Evolutionary conservation across 2,113 vertebrate genomes (phyloP).

Genomic region (Heloderma charlesbogerti): DNA sequence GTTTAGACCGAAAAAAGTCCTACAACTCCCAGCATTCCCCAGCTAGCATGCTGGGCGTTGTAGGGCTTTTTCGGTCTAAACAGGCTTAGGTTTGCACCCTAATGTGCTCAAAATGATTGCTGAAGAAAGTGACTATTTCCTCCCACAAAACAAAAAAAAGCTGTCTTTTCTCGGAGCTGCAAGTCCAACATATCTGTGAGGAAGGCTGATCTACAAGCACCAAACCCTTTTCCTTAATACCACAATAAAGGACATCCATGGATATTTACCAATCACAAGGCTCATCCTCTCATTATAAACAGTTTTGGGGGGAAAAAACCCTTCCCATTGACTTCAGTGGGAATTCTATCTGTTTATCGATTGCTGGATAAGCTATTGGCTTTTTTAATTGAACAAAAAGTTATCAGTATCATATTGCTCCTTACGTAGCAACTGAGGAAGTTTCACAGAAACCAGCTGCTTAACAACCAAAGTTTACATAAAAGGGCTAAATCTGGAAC

Average conservation of each 20-base stretch:
- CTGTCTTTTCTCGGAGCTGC: no score
- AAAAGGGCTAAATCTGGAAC: not conserved
- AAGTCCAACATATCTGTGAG: no score
- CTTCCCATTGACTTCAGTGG: not conserved
- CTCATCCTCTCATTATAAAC: not conserved
- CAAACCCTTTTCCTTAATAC: not conserved
- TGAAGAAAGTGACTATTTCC: no score
- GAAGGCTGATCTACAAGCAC: not conserved
- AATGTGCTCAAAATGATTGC: no score
- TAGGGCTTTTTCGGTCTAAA: no score
- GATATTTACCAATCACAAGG: not conserved
- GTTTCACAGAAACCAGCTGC: constrained; percentile 91
- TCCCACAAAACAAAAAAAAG: no score
- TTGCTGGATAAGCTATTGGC: not conserved
- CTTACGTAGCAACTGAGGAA: constrained; percentile 86
- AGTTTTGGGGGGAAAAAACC: not conserved
- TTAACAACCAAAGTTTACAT: constrained; percentile 67
- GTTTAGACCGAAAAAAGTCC: no score
- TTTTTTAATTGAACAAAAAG: not conserved
- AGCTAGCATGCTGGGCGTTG: no score
- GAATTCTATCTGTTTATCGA: not conserved
- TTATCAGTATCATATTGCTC: constrained; percentile 57
- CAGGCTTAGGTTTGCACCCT: no score
- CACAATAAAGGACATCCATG: not conserved
- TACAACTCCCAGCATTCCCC: no score